Percentiles rank a stretch among this genome's conserved stretches.
phyloP scores from a whole-genome alignment of 2,797 vertebrate species.

The Ctenopoma multispine region DNA sequence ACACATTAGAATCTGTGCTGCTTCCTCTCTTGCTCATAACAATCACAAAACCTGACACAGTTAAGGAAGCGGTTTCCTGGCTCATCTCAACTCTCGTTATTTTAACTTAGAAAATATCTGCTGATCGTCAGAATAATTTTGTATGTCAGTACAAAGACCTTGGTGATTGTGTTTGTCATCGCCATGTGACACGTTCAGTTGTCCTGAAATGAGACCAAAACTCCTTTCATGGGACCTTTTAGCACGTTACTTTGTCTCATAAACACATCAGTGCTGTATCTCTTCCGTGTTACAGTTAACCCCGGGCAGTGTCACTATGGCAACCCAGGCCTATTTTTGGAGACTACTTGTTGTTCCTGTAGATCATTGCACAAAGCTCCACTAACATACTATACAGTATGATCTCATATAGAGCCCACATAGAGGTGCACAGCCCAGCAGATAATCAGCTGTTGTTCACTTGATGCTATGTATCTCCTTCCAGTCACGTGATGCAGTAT shows the following conservation, averaged over 20 bases:
- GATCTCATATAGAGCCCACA: constrained; percentile 6
- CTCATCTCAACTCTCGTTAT: constrained; percentile 5
- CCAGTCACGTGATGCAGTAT: constrained; percentile 22
- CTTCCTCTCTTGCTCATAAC: constrained; percentile 33
- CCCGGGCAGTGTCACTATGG: constrained; percentile 59
- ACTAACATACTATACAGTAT: constrained; percentile 14
- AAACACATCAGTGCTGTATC: constrained; percentile 53
- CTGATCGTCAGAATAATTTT: constrained; percentile 10
- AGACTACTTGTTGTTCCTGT: constrained; percentile 37
- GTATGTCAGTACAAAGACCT: constrained; percentile 20
- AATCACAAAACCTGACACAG: constrained; percentile 15
- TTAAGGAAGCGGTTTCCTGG: background rate
- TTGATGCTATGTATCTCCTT: constrained; percentile 28
- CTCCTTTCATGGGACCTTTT: constrained; percentile 30
- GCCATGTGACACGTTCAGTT: constrained; percentile 35
- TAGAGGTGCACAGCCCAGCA: constrained; percentile 17
- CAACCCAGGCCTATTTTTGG: constrained; percentile 59
- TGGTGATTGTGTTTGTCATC: constrained; percentile 37
- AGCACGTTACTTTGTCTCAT: constrained; percentile 53
- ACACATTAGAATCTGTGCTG: constrained; percentile 33
- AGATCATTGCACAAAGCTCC: constrained; percentile 39
- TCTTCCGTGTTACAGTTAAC: constrained; percentile 35
- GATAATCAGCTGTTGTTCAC: constrained; percentile 30
- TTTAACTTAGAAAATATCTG: constrained; percentile 14
- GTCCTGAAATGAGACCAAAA: constrained; percentile 40